Base-by-base conservation (phyloP, 2,797 vertebrate genomes). In the Rhadinocentrus ornatus region DNA sequence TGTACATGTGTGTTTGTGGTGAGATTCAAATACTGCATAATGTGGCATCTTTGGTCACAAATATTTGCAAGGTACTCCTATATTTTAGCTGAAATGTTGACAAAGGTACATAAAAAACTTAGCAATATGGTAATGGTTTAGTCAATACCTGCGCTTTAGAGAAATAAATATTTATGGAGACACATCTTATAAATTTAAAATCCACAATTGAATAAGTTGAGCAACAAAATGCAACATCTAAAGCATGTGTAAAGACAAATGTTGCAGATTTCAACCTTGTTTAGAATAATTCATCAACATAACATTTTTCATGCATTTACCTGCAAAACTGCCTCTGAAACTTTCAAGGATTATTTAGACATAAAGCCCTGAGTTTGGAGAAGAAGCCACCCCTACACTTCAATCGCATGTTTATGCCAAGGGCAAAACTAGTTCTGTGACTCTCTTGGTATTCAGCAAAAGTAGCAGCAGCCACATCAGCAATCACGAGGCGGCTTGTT, bases 351-450 rank as follows among this genome's bases (percentile, higher is more conserved):
- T 77, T 81, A 77, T 83, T 71, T 66, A 66, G 65, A 77, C 77
- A 82, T 60, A 73, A 72, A 79, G 73, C 80, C 83, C 80, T 81
- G 82, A 86, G 85, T 86, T 88, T 88, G 68, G 71, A 85, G 69
- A 53, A 77, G 59, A 73, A 78, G 75, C 77, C 73, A 83, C 63
- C 10, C 16, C 56, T 88, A 67, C 75, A 84, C 80, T 82, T 88
- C 75, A 83, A 69, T 79, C 57, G 56, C 57, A 67, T 76, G 70
- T 86, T 90, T 78, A 86, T 77, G 75, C 80, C 86, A 75, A 85
- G 79, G 80, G 83, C 90, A 79, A 82, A 71, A 80, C 44, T 61
- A 73, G 72, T 77, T 78, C 75, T 70, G 63, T 65, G 52, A 75
- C 66, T 66, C 27, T 48, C 79, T 89, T 88, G 78, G 80, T 86